phyloP scores from a whole-genome alignment of 2,888 invertebrate species.

The Petrolisthes manimaculis region DNA sequence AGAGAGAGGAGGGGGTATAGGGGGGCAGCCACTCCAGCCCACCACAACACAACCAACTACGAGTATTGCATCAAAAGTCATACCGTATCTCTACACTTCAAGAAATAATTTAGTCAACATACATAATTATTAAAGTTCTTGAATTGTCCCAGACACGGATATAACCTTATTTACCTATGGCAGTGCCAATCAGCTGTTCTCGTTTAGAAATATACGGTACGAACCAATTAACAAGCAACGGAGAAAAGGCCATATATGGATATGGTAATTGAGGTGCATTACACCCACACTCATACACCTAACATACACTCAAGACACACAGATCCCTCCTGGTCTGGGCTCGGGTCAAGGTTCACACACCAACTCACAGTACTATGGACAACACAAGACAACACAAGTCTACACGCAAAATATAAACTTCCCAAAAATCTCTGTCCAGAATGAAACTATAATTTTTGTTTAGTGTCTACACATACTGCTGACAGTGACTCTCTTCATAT shows the following conservation, averaged over 20 bases:
- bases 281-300: conserved; percentile 22
- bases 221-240: conserved; percentile 23
- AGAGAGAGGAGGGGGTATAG: background rate
- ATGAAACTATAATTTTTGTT: too few species aligned
- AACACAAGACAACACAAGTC: too few species aligned
- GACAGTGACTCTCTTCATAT: too few species aligned
- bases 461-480: too few species aligned
- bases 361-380: conserved; percentile 7
- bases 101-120: conserved; percentile 1
- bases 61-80: conserved; percentile 23
- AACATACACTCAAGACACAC: conserved; percentile 22
- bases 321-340: background rate
- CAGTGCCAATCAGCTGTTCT: conserved; percentile 50
- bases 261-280: conserved; percentile 29
- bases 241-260: conserved; percentile 34
- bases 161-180: conserved; percentile 41
- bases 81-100: conserved; percentile 24
- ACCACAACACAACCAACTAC: background rate
- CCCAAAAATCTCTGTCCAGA: too few species aligned
- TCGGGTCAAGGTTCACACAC: background rate
- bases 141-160: conserved; percentile 33
- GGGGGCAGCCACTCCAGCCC: background rate
- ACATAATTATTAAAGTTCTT: background rate
- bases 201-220: conserved; percentile 21
- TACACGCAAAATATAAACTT: too few species aligned